Evolutionary conservation across 2,888 invertebrate genomes (phyloP).

Genomic region (Scaptomyza cyrtandrae): DNA sequence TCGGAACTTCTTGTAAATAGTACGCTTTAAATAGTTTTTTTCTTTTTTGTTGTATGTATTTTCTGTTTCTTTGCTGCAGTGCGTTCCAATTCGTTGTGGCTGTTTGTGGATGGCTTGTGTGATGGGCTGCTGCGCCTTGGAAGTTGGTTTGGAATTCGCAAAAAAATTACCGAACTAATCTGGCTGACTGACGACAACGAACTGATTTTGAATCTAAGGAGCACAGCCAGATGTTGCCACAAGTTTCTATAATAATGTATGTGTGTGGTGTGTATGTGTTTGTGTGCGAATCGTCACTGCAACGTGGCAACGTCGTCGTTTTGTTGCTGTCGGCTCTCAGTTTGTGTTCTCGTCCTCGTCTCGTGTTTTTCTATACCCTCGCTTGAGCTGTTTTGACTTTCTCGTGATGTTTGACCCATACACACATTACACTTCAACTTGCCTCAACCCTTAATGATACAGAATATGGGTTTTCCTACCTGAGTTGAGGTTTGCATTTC

Average conservation of each 20-base stretch:
- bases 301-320: slow-evolving; percentile 66
- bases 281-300: slow-evolving; percentile 55
- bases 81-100: slow-evolving; percentile 55
- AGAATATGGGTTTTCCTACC: neutral
- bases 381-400: slow-evolving; percentile 19
- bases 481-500: neutral
- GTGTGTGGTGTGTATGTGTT: slow-evolving; percentile 26
- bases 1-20: neutral
- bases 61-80: slow-evolving; percentile 28
- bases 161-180: slow-evolving; percentile 63
- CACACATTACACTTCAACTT: neutral
- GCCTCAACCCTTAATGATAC: slow-evolving; percentile 15
- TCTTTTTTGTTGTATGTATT: slow-evolving; percentile 8
- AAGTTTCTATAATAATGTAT: slow-evolving; percentile 50
- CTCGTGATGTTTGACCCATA: neutral
- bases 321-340: slow-evolving; percentile 29
- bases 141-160: slow-evolving; percentile 49
- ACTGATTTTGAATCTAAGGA: slow-evolving; percentile 79
- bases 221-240: slow-evolving; percentile 82
- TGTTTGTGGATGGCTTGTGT: slow-evolving; percentile 22
- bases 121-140: slow-evolving; percentile 51
- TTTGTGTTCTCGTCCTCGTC: slow-evolving; percentile 43
- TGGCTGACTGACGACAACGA: slow-evolving; percentile 81
- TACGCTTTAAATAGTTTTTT: slow-evolving; percentile 8
- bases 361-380: slow-evolving; percentile 31